Evolutionary conservation across 2,888 invertebrate species (phyloP), one percentile per base, ranked within the genome.

Genomic region (Tiphia femorata): DNA sequence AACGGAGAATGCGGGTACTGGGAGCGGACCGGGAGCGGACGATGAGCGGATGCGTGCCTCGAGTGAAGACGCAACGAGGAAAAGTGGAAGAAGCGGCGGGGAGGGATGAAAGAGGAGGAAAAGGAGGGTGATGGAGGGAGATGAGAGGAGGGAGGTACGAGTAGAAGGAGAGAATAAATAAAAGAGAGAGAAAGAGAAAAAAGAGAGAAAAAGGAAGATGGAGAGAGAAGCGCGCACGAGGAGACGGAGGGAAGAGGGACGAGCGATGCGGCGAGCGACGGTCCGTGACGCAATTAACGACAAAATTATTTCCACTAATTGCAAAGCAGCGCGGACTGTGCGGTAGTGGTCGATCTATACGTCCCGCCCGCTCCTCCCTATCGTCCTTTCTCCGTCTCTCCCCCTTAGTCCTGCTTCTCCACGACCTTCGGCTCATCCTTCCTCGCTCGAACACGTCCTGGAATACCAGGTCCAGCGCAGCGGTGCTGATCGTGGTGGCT

Each of bases 221-320:
- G 38, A 17, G n/a, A 19, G 35, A 10, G 29, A 51, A 42, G 20
- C 44, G n/a, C n/a, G n/a, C n/a, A n/a, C n/a, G 57, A 37, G 35
- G 33, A 43, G 29, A 54, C 40, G 51, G 35, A 17, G 40, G 21
- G 21, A 33, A 49, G 49, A 46, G 52, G 62, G 68, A 56, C 55
- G 61, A 67, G 67, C 58, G 70, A 70, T 46, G 42, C 47, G 50
- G 61, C 53, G 50, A 51, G 41, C 53, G 55, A 21, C 56, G 57
- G 58, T 17, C 59, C 60, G 61, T 69, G 58, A 64, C 64, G 64
- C 62, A 64, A 70, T 70, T 70, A 70, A 67, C 54, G 59, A 49
- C 58, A 38, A 64, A 67, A 67, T 64, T 54, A 70, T 70, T 62
- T 70, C 60, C 64, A 50, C 70, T 70, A 64, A 67, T 70, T 70